Conservation (phyloP, 2,888 invertebrate genomes). For the Melieria crassipennis region DNA sequence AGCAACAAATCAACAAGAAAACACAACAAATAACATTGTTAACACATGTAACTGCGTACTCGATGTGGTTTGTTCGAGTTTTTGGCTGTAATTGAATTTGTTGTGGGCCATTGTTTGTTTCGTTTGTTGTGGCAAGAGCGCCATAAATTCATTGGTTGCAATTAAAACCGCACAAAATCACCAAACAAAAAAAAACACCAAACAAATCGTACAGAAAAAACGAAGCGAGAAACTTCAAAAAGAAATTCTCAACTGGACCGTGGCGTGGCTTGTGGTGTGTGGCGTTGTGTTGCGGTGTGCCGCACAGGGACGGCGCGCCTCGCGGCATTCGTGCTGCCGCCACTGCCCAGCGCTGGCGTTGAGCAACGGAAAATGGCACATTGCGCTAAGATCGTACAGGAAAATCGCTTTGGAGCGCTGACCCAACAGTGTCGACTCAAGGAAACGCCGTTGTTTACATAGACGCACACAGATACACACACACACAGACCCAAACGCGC, state of each 20-base stretch:
- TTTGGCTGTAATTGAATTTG: background rate
- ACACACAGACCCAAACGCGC: too few species aligned
- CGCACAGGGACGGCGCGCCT: background rate
- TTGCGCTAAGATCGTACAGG: background rate
- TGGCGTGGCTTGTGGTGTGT: background rate
- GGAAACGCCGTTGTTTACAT: too few species aligned
- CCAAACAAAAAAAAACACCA: conserved; percentile 13
- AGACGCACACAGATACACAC: too few species aligned
- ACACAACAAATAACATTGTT: background rate
- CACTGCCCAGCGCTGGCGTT: background rate
- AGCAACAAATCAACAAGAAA: background rate
- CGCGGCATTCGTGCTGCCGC: background rate
- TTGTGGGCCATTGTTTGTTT: background rate
- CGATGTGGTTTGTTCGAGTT: too few species aligned
- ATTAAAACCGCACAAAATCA: conserved; percentile 16
- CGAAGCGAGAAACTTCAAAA: conserved; percentile 29
- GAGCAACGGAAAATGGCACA: conserved; percentile 10
- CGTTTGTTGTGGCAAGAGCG: conserved; percentile 27
- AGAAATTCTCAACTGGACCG: conserved; percentile 38
- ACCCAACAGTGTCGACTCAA: too few species aligned
- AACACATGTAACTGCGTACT: background rate
- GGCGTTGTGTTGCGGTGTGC: background rate
- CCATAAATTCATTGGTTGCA: conserved; percentile 29
- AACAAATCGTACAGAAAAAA: background rate
- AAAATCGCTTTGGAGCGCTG: too few species aligned